Evolutionary conservation across 2,113 vertebrate genomes (phyloP), one percentile per base, ranked within the genome.

Genomic region (Bujurquina vittata): DNA sequence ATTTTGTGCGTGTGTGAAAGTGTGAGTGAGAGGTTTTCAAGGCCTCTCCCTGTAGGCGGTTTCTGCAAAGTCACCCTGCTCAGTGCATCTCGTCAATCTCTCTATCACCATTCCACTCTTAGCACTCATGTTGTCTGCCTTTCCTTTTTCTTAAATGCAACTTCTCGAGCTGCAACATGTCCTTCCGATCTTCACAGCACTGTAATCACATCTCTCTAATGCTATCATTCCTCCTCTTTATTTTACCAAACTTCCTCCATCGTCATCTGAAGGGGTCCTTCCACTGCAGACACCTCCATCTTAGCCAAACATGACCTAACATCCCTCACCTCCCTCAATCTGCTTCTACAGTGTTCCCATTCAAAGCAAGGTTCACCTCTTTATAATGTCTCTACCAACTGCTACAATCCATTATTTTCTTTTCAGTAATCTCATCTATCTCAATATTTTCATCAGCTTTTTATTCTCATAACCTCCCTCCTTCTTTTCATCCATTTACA

Each of bases 11-110:
- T 88, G 85, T 80, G 77, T 78, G 75, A 35, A 65, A 72, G 77
- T 75, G 80, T 87, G 65, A 67, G 77, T 11, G 84, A 86, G 84
- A 87, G 85, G 54, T 93, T 89, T 91, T 93, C 83, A 92, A 93
- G 89, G 90, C 88, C 82, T 90, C 83, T 91, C 86, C 84, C 89
- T 81, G 77, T 79, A 87, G 87, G 81, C 62, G 61, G 49, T 84
- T 87, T 91, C 86, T 90, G 93, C 91, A 86, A 92, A 92, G 90
- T 91, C 94, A 88, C 88, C 87, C 79, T 46, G 81, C 84, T 88
- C 84, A 86, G 84, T 57, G 46, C 58, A 67, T 88, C 88, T 84
- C 77, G 79, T 87, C 92, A 72, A 79, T 87, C 67, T 87, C 72
- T 67, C 74, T 12, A 59, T 79, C 40, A 15, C 84, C 5, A 55